Conservation (phyloP, 2,888 invertebrate species). For the Drosophila kokeensis region DNA sequence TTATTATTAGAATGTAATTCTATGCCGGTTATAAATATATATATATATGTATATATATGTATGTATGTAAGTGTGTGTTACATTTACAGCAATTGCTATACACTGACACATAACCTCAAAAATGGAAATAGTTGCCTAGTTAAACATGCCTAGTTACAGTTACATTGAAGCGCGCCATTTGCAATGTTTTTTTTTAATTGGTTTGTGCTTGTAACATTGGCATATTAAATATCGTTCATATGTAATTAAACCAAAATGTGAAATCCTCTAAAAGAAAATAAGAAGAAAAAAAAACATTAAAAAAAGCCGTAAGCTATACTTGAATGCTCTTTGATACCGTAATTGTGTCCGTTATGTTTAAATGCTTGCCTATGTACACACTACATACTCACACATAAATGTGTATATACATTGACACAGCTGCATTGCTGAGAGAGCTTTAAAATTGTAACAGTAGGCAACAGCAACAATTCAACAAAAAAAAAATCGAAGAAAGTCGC, state of each 20-base stretch:
- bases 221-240: conserved; percentile 15
- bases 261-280: conserved; percentile 46
- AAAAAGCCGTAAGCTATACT: conserved; percentile 68
- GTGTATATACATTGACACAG: conserved; percentile 51
- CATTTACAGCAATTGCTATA: conserved; percentile 47
- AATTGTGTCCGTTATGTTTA: conserved; percentile 80
- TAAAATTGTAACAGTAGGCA: conserved; percentile 74
- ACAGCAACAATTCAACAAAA: conserved; percentile 22
- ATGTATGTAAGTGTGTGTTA: conserved; percentile 5
- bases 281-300: conserved; percentile 39
- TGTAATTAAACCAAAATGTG: conserved; percentile 62
- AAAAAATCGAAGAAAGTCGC: conserved; percentile 76
- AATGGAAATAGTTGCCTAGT: conserved; percentile 26
- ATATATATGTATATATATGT: not conserved
- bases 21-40: conserved; percentile 30
- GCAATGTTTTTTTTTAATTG: conserved; percentile 14
- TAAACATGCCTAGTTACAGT: conserved; percentile 58
- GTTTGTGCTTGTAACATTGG: conserved; percentile 5
- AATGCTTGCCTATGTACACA: conserved; percentile 63
- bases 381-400: conserved; percentile 21
- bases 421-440: conserved; percentile 70
- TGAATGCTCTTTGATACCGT: conserved; percentile 68
- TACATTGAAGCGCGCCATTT: conserved; percentile 54
- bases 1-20: conserved; percentile 49
- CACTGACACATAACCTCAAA: conserved; percentile 63